Conservation (phyloP, 23 tunicate genomes). For the Styela clava region DNA sequence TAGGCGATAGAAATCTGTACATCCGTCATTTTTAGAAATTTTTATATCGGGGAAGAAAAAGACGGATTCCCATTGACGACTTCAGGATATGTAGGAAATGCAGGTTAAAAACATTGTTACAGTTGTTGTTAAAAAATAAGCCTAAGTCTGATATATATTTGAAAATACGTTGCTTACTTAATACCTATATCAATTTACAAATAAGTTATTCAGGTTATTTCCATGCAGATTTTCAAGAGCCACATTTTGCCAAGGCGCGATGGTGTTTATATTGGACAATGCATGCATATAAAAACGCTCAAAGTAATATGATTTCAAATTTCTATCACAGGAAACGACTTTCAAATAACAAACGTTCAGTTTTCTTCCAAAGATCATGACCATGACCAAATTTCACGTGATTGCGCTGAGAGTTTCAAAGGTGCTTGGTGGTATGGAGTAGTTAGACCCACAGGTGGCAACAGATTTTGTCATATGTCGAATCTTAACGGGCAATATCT, state of each 20-base stretch:
- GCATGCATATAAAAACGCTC: too few species aligned
- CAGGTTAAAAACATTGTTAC: constrained; percentile 24
- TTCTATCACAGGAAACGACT: neutral
- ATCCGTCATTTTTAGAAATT: constrained; percentile 6
- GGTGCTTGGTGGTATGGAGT: constrained; percentile 6
- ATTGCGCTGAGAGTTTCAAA: neutral
- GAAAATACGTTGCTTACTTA: neutral
- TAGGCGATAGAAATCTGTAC: neutral
- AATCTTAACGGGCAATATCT: constrained; percentile 15
- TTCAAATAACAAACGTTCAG: neutral
- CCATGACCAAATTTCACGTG: neutral
- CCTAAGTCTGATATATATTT: neutral
- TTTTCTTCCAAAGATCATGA: constrained; percentile 15
- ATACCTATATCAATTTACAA: too few species aligned
- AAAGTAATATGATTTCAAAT: neutral
- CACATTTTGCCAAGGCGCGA: too few species aligned
- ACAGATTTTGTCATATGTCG: neutral
- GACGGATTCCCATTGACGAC: constrained; percentile 11
- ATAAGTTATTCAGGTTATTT: too few species aligned
- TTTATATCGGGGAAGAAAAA: constrained; percentile 11
- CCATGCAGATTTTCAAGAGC: too few species aligned
- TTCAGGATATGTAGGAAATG: constrained; percentile 34
- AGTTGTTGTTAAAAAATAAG: too few species aligned
- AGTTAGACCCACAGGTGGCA: neutral
- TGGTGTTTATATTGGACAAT: too few species aligned